Percentiles rank a stretch among this genome's conserved stretches.
Evolutionary conservation across 2,797 vertebrate genomes (phyloP).

Genomic region (Rhinophrynus dorsalis): DNA sequence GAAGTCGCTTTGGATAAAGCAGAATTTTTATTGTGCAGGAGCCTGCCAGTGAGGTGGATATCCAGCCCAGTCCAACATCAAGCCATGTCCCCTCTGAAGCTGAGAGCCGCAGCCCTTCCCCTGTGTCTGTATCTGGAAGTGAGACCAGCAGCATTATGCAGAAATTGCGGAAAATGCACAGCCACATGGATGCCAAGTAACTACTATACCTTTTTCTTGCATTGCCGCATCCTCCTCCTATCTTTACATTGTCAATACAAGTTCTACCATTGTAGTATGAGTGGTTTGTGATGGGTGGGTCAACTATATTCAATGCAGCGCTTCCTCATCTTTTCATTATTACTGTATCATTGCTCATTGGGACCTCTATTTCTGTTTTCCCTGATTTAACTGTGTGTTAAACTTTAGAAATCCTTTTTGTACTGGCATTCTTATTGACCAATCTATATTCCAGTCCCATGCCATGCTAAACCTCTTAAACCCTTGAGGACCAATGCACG

Average conservation of each 20-base stretch:
- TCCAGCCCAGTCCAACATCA: slow-evolving; percentile 67
- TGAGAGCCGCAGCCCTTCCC: slow-evolving; percentile 85
- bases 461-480: too few species aligned
- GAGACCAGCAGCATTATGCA: slow-evolving; percentile 99
- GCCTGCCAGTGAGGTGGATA: slow-evolving; percentile 69
- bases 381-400: too few species aligned
- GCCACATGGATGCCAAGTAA: slow-evolving; percentile 97
- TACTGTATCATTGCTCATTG: neutral
- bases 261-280: neutral
- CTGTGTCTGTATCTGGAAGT: slow-evolving; percentile 89
- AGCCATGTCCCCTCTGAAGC: slow-evolving; percentile 69
- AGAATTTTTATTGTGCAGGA: slow-evolving; percentile 75
- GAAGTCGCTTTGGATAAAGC: too few species aligned
- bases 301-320: neutral
- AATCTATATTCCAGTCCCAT: too few species aligned
- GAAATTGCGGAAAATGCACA: slow-evolving; percentile 97
- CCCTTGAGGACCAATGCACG: too few species aligned
- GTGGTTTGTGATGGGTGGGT: neutral
- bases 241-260: neutral
- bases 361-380: neutral
- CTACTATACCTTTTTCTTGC: slow-evolving; percentile 41
- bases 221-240: too few species aligned
- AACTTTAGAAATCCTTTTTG: neutral
- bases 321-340: neutral
- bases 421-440: too few species aligned